Base-by-base conservation (phyloP, 2,888 invertebrate genomes). In the Sthenelais limicola region DNA sequence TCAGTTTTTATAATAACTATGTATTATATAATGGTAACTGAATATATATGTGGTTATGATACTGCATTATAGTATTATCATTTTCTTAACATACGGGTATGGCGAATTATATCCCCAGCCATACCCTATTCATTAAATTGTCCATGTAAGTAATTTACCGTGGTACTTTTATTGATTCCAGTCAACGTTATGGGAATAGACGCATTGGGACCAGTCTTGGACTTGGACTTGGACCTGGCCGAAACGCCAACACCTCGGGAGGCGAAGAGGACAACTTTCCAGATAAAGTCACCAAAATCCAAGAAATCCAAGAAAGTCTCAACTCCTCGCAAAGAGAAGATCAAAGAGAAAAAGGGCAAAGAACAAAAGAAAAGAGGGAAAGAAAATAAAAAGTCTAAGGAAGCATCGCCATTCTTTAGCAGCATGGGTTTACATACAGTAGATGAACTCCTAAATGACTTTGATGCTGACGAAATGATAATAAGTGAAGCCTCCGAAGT, bases 391-490 rank as follows among this genome's bases (percentile, higher is more conserved):
- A 43, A 66, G n/a, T 21, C 21, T 66, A 7, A 15, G 26, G 38
- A 66, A n/a, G 52, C 15, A 52, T 18, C 15, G 52, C 48, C 68
- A n/a, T 24, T 83, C 1, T 81, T 86, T 74, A 79, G 79, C 68
- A 73, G 77, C 0, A 79, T 85, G 70, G 84, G 85, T 15, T 56
- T 86, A 51, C 84, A 84, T 24, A 83, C 82, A 18, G 80, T 85
- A 0, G 85, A 86, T 33, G 86, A 86, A 48, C 75, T 86, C 7
- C 62, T 83, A 24, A 82, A 78, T 21, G 75, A 62, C 0, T 73
- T 76, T 1, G 67, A 71, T 0, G 72, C 73, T 15, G 77, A 75
- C 7, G 69, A 51, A 15, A 24, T 12, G 58, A 21, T 4, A 24
- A 35, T 68, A 7, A 71, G 71, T 49, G 67, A n/a, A 18, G 49